Evolutionary conservation across 2,888 invertebrate genomes (phyloP), one percentile per base, ranked within the genome.

Genomic region (Caenorhabditis imperialis): DNA sequence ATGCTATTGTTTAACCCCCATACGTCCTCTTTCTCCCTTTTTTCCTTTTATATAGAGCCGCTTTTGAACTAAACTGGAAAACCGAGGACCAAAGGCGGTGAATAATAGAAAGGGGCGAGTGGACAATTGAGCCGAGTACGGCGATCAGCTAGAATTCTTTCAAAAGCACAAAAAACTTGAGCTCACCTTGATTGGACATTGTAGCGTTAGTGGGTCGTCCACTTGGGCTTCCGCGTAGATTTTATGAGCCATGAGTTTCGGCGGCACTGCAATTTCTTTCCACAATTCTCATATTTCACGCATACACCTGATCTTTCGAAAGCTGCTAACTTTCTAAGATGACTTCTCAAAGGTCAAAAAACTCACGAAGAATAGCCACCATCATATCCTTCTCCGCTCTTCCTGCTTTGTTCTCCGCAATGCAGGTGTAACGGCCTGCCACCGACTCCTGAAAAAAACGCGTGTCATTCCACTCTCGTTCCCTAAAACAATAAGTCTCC

Each of bases 361-460:
- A 48, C 89, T 86, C 86, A 92, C 92, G 91, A 69, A 92, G 88
- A 0, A 92, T 91, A 35, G 90, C 89, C 0, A 93, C 85, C 40
- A 89, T 88, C 71, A 92, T 91, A 45, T 89, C 89, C 76, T 91
- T 91, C 16, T 89, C 88, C 14, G 86, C 88, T 33, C 90, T 89
- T 0, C 92, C 92, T 80, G 90, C 90, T 38, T 89, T 86, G 83
- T 92, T 92, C 60, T 87, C 89, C 1, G 91, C 92, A 14, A 89
- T 81, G 81, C 92, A 92, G 2, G 89, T 90, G 83, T 92, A 92
- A 20, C 90, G 89, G 0, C 92, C 92, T 47, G 91, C 90, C 84
- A 42, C 67, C 10, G 74, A 78, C 27, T 83, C 78, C 85, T 85
- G 71, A 55, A 84, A 78, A 37, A 38, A 2, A 33, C 20, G 25